A percentile compares a stretch with the other conserved stretches of the same genome.
phyloP scores from a whole-genome alignment of 2,888 invertebrate species.

The Eupeodes latifasciatus region DNA sequence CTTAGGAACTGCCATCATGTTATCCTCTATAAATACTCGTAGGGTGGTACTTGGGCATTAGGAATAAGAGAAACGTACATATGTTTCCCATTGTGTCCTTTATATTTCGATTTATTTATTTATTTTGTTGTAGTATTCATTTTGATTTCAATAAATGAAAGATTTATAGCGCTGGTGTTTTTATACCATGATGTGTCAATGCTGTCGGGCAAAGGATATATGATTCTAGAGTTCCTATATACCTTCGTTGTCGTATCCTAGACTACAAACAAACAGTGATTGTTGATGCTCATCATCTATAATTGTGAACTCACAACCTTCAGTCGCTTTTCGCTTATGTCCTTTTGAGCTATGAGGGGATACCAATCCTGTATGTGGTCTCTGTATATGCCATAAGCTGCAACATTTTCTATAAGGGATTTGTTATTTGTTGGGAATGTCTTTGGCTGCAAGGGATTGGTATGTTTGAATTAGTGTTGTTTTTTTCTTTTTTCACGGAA shows the following conservation, averaged over 20 bases:
- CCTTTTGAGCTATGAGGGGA: background rate
- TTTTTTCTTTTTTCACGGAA: conserved; percentile 20
- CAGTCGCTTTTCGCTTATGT: background rate
- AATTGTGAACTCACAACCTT: conserved; percentile 66
- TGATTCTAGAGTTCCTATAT: conserved; percentile 27
- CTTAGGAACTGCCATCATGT: conserved; percentile 52
- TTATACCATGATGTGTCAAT: conserved; percentile 74
- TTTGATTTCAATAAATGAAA: conserved; percentile 76
- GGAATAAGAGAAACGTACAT: conserved; percentile 63
- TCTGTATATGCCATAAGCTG: conserved; percentile 39
- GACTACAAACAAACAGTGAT: conserved; percentile 13
- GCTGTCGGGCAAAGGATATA: conserved; percentile 43
- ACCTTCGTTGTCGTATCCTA: no score
- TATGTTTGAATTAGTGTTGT: conserved; percentile 41
- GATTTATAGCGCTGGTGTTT: conserved; percentile 64
- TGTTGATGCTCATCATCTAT: conserved; percentile 59
- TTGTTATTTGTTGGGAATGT: conserved; percentile 59
- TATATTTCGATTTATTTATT: conserved; percentile 32
- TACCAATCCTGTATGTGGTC: background rate
- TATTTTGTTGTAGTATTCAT: conserved; percentile 19
- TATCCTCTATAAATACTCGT: background rate
- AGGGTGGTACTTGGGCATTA: conserved; percentile 51
- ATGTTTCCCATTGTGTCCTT: conserved; percentile 66
- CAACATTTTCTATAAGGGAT: conserved; percentile 29
- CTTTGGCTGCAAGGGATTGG: conserved; percentile 47